These are phyloP conservation scores for Coracopsis vasa DNA, from an alignment of 2,113 vertebrate genomes.

Conservation along the genomic window DNA sequence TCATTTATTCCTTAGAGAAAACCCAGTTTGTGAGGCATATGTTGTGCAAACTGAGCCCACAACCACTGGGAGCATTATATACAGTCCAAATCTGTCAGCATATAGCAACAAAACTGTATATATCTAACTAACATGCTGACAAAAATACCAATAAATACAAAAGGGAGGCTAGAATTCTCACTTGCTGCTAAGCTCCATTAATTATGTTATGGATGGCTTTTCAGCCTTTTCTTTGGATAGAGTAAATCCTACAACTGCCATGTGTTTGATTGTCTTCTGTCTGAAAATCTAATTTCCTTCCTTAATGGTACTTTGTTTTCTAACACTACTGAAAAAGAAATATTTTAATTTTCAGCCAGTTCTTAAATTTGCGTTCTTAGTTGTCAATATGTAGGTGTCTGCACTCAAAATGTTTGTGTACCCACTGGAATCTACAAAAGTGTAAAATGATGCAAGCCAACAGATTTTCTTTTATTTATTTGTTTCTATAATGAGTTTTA, in stretches of 20 bases:
- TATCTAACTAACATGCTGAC: slow-evolving; percentile 3
- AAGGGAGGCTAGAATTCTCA: slow-evolving; percentile 11
- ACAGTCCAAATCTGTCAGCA: slow-evolving; percentile 51
- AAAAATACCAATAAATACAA: slow-evolving; percentile 5
- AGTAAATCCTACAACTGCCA: background rate
- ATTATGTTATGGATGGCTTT: background rate
- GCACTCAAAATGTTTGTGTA: background rate
- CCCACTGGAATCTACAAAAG: background rate
- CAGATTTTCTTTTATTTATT: background rate
- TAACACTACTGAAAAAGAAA: background rate
- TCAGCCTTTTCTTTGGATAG: background rate
- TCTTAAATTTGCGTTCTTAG: background rate
- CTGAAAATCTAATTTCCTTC: background rate
- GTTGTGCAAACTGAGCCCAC: slow-evolving; percentile 47
- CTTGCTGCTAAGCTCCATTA: background rate
- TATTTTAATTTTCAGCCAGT: background rate
- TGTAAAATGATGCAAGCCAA: background rate
- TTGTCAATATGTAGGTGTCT: background rate
- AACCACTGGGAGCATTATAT: slow-evolving; percentile 9
- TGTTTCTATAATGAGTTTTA: background rate
- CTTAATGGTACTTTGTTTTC: background rate
- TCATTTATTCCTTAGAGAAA: slow-evolving; percentile 35
- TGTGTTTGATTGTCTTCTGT: background rate
- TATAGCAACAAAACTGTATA: slow-evolving; percentile 8
- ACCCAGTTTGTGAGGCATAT: slow-evolving; percentile 49